Conservation (phyloP, 2,797 vertebrate species). For the Eulemur rubriventer region DNA sequence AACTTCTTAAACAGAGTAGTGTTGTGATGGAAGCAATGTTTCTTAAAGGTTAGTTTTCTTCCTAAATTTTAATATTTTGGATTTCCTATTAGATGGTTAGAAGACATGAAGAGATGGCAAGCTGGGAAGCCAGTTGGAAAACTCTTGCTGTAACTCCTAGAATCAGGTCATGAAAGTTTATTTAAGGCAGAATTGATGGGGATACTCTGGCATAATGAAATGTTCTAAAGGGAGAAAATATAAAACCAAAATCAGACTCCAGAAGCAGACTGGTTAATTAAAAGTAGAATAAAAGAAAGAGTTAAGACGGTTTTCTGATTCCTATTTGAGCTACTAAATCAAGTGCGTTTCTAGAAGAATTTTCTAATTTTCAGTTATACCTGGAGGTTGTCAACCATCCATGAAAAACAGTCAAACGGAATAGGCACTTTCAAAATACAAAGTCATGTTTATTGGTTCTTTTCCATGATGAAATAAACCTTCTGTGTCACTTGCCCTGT, state of each 20-base stretch:
- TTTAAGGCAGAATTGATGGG: fast-evolving
- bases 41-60: neutral
- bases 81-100: neutral
- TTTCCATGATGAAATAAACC: neutral
- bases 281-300: neutral
- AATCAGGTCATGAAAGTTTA: neutral
- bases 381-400: slow-evolving; percentile 37
- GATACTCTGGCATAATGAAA: neutral
- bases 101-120: neutral
- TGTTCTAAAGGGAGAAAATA: neutral
- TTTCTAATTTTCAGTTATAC: slow-evolving; percentile 45
- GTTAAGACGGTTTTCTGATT: neutral
- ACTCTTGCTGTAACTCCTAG: neutral
- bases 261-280: neutral
- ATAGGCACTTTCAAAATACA: slow-evolving; percentile 8
- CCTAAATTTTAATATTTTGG: neutral
- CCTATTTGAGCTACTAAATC: neutral
- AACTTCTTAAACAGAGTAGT: neutral
- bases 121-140: neutral
- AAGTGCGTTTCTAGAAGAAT: neutral
- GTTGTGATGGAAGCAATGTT: neutral
- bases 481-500: neutral
- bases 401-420: neutral
- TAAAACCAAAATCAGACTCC: neutral
- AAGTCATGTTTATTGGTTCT: slow-evolving; percentile 44